Evolutionary conservation across 2,888 invertebrate species (phyloP), one percentile per base, ranked within the genome.

Genomic region (Archaeoteleia sp.): DNA sequence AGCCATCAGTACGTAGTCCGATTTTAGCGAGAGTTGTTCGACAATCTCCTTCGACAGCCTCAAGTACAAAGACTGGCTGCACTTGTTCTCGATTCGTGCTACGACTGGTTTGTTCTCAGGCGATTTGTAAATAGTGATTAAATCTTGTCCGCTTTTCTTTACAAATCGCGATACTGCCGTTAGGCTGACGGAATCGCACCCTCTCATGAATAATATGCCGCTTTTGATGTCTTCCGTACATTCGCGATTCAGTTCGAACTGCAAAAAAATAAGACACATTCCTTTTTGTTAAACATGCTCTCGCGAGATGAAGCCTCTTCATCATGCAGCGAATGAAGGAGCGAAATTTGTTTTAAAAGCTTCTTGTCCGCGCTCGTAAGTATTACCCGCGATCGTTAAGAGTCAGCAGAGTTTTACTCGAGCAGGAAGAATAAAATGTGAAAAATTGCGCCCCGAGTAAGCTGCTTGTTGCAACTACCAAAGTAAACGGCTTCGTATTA

Each of bases 191-290:
- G 32, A 32, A 48, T 90, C 90, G 79, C 93, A 94, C 77, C 92
- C 93, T 77, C 92, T 92, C 9, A 94, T 86, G 63, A 95, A 91
- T 8, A 95, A 86, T 15, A 94, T 88, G 0, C 95, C 95, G 40
- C 93, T 92, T 7, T 92, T 91, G 1, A 94, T 93, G 80, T 95
- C 95, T 82, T 94, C 94, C 0, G 93, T 93, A 34, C 95, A 87
- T 77, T 92, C 91, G 78, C 92, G 91, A 14, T 90, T 90, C 30
- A 94, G 85, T 46, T 89, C 89, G 86, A 94, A 88, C 60, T 83
- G 65, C 37, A 70, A 37, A 51, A 40, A 53, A 45, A 23, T n/a
- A n/a, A 10, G 34, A 4, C 7, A 32, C n/a, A 14, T 15, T 37
- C 7, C 4, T 35, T 35, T 35, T 13, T 9, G 7, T 9, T 10